Base-by-base conservation (phyloP, 64 coral and sea anemone species). In the Stichodactyla helianthus region DNA sequence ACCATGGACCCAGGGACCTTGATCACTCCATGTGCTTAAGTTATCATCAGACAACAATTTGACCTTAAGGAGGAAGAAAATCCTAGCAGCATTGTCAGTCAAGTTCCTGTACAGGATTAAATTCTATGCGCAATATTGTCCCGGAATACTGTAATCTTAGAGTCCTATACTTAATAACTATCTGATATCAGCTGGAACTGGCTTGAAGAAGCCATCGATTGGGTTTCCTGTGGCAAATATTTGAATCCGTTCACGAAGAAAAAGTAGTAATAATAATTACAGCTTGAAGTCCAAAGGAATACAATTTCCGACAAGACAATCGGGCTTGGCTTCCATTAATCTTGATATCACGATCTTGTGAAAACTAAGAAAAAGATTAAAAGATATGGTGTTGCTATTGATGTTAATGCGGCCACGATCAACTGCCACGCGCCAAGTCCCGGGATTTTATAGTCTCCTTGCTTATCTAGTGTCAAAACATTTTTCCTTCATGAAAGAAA, bases 41-140 rank as follows among this genome's bases (percentile, higher is more conserved):
- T 70, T 74, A 74, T 74, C 68, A 35, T 74, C 68, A 74, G 26
- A 74, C 68, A 74, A 71, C 31, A 23, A 74, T 74, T 74, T 74
- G 68, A 74, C 68, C 68, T 19, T 74, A 10, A 31, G 27, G 25
- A 74, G 68, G 68, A 74, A 74, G 25, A 74, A 74, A 74, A 74
- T 74, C 68, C 27, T 31, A 27, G 27, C 68, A 23, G 68, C 25
- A 74, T 74, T 74, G 68, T 28, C 68, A 28, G 68, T 74, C 68
- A 74, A 74, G 23, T 74, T 23, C 26, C 22, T 74, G 25, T 23
- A 13, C 68, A 27, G 68, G 68, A 74, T 74, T 74, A 74, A n/a
- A 23, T 9, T 74, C n/a, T 74, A 23, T 74, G 68, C 10, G 55
- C 55, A 58, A 58, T 15, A 58, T 15, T 44, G 35, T 44, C 35